Evolutionary conservation across 2,888 invertebrate genomes (phyloP).

Genomic region (Cryptocheilus praepositus): DNA sequence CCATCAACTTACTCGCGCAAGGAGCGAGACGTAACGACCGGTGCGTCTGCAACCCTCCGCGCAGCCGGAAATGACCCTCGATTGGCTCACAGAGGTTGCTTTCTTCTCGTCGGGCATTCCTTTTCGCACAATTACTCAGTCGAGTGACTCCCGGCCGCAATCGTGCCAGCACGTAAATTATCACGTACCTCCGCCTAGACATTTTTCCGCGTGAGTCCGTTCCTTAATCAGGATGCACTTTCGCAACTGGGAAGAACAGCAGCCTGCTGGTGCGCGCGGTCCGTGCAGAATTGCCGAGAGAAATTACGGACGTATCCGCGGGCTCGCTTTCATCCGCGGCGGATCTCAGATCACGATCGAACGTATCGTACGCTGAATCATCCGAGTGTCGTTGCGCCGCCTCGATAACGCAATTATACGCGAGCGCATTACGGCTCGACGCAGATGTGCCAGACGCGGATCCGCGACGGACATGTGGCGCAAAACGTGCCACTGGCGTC

Average conservation of each 20-base stretch:
- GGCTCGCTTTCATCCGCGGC: no score
- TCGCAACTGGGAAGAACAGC: no score
- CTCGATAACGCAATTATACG: no score
- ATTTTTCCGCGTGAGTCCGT: no score
- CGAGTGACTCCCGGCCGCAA: constrained; percentile 19
- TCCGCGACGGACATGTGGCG: no score
- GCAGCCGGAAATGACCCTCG: constrained; percentile 42
- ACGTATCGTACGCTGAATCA: constrained; percentile 1
- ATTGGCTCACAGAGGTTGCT: constrained; percentile 39
- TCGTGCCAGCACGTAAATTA: no score
- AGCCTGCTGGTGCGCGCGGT: background rate
- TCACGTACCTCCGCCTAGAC: no score
- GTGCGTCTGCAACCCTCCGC: constrained; percentile 24
- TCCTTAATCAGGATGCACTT: no score
- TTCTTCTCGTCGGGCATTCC: constrained; percentile 33
- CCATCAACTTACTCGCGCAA: background rate
- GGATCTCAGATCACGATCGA: background rate
- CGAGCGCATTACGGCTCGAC: no score
- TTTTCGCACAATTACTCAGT: constrained; percentile 26
- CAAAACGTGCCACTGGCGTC: no score
- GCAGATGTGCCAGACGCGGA: no score
- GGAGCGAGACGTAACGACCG: constrained; percentile 12
- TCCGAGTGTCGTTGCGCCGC: constrained; percentile 2
- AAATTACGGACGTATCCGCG: background rate
- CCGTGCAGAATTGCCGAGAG: background rate